Conservation (phyloP, 1,140 invertebrate genomes). For the Drosophila pallidifrons region DNA sequence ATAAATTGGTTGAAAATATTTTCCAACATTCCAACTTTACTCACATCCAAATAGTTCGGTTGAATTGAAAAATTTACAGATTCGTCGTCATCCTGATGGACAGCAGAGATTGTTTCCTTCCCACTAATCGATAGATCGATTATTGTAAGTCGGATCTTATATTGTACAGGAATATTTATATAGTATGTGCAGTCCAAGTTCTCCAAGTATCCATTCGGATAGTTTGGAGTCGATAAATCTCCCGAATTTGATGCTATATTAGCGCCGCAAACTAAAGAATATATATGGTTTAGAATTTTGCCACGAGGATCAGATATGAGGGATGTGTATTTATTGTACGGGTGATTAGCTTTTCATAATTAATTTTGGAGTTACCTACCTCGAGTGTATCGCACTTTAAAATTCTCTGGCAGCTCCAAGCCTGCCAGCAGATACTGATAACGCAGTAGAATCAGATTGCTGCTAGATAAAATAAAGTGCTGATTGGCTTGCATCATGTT, state of each 20-base stretch:
- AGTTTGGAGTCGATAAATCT: conserved; percentile 91
- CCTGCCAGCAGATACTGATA: conserved; percentile 86
- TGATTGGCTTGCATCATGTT: conserved; percentile 84
- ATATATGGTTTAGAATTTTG: background rate
- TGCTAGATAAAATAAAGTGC: conserved; percentile 85
- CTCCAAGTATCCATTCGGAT: conserved; percentile 90
- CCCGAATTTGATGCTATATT: conserved; percentile 85
- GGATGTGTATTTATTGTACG: too few relatives aligned
- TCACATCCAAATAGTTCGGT: conserved; percentile 55
- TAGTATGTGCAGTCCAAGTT: conserved; percentile 90
- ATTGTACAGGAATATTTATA: conserved; percentile 88
- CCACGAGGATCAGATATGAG: too few relatives aligned
- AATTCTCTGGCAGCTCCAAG: background rate
- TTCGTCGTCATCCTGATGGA: background rate
- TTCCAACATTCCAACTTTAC: conserved; percentile 5
- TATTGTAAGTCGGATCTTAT: conserved; percentile 88
- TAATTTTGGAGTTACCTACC: conserved; percentile 6
- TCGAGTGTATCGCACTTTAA: conserved; percentile 60
- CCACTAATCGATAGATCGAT: conserved; percentile 90
- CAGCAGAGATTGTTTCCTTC: background rate
- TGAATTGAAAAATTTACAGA: background rate
- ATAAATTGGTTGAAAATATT: too few relatives aligned
- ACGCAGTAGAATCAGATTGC: conserved; percentile 89
- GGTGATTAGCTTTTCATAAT: too few relatives aligned
- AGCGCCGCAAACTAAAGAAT: conserved; percentile 88